phyloP scores from a whole-genome alignment of 2,888 invertebrate species.

The Callyntrura sp. region DNA sequence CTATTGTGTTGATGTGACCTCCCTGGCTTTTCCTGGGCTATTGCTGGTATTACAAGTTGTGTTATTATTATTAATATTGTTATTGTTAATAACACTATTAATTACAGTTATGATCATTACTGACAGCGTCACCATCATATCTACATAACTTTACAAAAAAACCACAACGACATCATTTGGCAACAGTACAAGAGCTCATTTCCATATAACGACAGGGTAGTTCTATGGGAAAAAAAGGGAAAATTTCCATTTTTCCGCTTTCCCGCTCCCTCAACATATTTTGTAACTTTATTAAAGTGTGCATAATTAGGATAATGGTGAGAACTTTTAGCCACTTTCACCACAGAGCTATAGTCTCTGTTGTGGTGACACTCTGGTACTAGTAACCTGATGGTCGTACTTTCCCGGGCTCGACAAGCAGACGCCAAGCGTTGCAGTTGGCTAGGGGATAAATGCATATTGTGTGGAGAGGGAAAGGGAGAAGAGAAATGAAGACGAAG shows the following conservation, averaged over 20 bases:
- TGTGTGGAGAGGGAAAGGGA: not conserved
- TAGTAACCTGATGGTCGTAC: too few relatives aligned
- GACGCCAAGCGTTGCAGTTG: too few relatives aligned
- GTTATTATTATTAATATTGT: too few relatives aligned
- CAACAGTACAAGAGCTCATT: not conserved
- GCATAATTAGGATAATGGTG: conserved; percentile 31
- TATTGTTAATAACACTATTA: not conserved
- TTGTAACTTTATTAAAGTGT: conserved; percentile 46
- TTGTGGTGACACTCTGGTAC: not conserved
- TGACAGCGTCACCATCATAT: not conserved
- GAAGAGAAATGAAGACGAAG: too few relatives aligned
- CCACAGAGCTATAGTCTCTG: not conserved
- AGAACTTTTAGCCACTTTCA: not conserved
- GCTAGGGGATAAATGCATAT: conserved; percentile 9
- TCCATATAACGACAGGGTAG: not conserved
- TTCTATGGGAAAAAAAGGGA: not conserved
- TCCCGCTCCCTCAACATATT: not conserved
- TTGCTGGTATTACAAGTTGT: too few relatives aligned
- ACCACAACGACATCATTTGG: not conserved
- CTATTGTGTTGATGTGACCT: too few relatives aligned
- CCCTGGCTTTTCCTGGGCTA: too few relatives aligned
- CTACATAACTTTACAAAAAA: not conserved
- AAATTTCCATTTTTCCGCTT: not conserved
- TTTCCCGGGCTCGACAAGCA: too few relatives aligned
- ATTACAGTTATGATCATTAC: not conserved